A percentile compares a stretch with the other conserved stretches of the same genome.
phyloP scores from a whole-genome alignment of 1,140 invertebrate genomes.

The Lycorma delicatula region DNA sequence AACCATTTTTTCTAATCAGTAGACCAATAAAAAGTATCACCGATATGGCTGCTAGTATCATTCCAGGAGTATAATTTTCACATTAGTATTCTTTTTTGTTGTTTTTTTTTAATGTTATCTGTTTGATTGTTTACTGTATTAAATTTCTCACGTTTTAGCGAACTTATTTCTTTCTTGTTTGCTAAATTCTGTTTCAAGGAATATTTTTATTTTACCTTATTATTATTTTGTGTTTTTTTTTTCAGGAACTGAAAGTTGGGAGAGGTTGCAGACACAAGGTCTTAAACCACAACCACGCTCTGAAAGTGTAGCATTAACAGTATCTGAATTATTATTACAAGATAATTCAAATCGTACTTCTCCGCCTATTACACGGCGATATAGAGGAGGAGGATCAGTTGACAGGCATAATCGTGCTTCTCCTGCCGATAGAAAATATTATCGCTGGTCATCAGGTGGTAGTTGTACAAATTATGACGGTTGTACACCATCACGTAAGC shows the following conservation, averaged over 20 bases:
- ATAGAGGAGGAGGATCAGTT: conserved; percentile 20
- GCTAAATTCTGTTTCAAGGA: too few species aligned
- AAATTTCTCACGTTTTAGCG: too few species aligned
- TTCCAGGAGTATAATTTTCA: too few species aligned
- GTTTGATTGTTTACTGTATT: too few species aligned
- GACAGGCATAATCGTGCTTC: conserved; percentile 18
- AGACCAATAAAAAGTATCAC: too few species aligned
- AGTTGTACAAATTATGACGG: conserved; percentile 28
- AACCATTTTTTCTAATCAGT: too few species aligned
- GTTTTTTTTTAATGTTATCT: too few species aligned
- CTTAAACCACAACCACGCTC: conserved; percentile 62
- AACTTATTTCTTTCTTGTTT: too few species aligned
- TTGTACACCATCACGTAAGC: not conserved
- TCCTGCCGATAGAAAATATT: not conserved
- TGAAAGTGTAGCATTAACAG: conserved; percentile 49
- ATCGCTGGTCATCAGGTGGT: conserved; percentile 30
- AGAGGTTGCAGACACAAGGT: conserved; percentile 56
- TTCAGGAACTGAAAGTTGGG: conserved; percentile 67
- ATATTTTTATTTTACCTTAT: too few species aligned
- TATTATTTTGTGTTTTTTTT: conserved; percentile 16
- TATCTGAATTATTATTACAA: conserved; percentile 46
- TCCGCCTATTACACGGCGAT: conserved; percentile 20
- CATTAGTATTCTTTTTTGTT: too few species aligned
- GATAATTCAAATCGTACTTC: conserved; percentile 5
- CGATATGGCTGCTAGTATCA: too few species aligned